Base-by-base conservation (phyloP, 2,888 invertebrate genomes). In the Hylaea fasciaria region DNA sequence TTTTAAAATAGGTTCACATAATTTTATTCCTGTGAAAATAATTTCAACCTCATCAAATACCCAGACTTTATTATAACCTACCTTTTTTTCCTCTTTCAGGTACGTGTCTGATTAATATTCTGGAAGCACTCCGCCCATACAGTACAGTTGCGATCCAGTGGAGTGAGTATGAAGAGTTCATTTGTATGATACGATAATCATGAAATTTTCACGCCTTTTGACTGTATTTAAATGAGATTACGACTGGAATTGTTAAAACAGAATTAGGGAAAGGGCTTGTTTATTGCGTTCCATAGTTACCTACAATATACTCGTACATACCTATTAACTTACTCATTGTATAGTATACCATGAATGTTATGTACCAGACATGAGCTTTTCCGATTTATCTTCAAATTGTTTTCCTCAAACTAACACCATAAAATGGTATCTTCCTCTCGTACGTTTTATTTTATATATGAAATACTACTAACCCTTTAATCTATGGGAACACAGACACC, bases 81-180 rank as follows among this genome's bases (percentile, higher is more conserved):
- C 12, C 35, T 54, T 43, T 41, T 14, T 60, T 54, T 29, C 70
- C 66, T 72, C 62, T 77, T 78, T 52, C 81, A 82, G 82, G 83
- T 83, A 82, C 73, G 82, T 79, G 69, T 69, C 74, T 61, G 55
- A 69, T 76, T 76, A 69, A 62, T 73, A 77, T 74, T 72, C 74
- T 65, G 69, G 67, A 64, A 63, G 66, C 70, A 65, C 62, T 56
- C 65, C 62, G 66, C 64, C 65, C 67, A 68, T 71, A 64, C 55
- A 69, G 60, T 69, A 68, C 64, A 72, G 72, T 65, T 73, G 74
- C 65, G 72, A 73, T 64, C 68, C 64, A 55, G 58, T 48, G 65
- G 65, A 66, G 82, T 80, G 69, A 80, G 82, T 81, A 74, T 51
- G 49, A 65, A 59, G 51, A 43, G 35, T 58, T 64, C 47, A 57